These are phyloP conservation scores for Drosophila monieri DNA, from an alignment of 2,888 invertebrate species.

Conservation along the genomic window DNA sequence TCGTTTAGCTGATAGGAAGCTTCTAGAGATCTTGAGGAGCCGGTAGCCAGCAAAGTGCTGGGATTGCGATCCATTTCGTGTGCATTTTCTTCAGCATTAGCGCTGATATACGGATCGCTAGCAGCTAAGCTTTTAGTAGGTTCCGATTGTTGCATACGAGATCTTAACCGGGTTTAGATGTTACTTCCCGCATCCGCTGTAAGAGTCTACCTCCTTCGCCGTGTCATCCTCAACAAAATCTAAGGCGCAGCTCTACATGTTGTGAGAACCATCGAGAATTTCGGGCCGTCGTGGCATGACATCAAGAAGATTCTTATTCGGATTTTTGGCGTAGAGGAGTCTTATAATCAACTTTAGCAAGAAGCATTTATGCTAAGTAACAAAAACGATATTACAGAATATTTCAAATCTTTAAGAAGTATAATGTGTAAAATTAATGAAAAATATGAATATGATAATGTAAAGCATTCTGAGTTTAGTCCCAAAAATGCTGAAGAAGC, in stretches of 20 bases:
- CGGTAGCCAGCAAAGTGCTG: no score
- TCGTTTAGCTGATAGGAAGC: no score
- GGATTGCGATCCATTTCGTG: no score
- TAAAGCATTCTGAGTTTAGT: slow-evolving; percentile 43
- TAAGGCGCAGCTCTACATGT: slow-evolving; percentile 51
- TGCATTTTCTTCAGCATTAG: no score
- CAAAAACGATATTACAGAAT: slow-evolving; percentile 39
- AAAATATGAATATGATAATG: slow-evolving; percentile 33
- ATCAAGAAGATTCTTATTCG: slow-evolving; percentile 20
- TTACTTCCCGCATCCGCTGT: no score
- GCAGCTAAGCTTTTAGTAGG: no score
- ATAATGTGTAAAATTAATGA: slow-evolving; percentile 42
- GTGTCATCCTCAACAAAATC: slow-evolving; percentile 48
- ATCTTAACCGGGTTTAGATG: no score
- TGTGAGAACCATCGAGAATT: slow-evolving; percentile 19
- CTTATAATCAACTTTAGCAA: no score
- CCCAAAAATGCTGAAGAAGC: slow-evolving; percentile 40
- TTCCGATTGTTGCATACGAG: no score
- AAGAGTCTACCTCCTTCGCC: slow-evolving; percentile 41
- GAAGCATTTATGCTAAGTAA: slow-evolving; percentile 8
- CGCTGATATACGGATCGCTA: no score
- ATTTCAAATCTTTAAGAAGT: slow-evolving; percentile 38
- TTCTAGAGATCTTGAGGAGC: no score
- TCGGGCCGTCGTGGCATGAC: slow-evolving; percentile 30
- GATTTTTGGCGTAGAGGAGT: slow-evolving; percentile 45